These are phyloP conservation scores for Schizotus pectinicornis DNA, from an alignment of 2,888 invertebrate species.

Conservation along the genomic window DNA sequence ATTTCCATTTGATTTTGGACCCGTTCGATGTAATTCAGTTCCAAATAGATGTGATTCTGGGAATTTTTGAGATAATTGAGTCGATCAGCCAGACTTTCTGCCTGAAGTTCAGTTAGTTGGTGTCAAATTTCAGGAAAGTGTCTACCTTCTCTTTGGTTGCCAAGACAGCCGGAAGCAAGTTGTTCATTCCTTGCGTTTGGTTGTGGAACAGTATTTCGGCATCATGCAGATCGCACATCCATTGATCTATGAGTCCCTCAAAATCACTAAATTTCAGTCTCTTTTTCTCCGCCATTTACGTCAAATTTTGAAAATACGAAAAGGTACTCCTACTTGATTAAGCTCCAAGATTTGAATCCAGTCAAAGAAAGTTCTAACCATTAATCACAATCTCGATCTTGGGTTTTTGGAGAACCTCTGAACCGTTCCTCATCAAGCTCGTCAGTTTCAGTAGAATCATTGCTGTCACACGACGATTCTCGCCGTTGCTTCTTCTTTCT, in stretches of 20 bases:
- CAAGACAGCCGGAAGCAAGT: not conserved
- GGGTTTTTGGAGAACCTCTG: too few species aligned
- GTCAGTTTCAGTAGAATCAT: not conserved
- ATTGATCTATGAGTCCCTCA: not conserved
- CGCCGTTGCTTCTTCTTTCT: not conserved
- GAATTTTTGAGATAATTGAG: not conserved
- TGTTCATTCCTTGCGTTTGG: not conserved
- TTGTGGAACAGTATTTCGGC: constrained; percentile 1
- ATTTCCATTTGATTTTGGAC: not conserved
- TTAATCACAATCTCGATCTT: too few species aligned
- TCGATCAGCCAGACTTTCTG: not conserved
- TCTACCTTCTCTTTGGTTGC: not conserved
- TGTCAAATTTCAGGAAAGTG: not conserved
- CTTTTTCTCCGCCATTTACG: not conserved
- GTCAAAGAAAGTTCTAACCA: too few species aligned
- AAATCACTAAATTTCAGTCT: not conserved
- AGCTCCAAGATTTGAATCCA: too few species aligned
- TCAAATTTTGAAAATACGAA: too few species aligned
- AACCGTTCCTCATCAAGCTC: too few species aligned
- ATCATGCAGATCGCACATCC: not conserved
- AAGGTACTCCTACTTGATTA: not conserved
- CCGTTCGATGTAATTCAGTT: not conserved
- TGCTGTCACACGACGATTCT: not conserved
- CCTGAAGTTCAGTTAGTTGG: not conserved
- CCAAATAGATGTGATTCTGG: not conserved